These are phyloP conservation scores for Pseudococcus longispinus DNA, from an alignment of 2,888 invertebrate genomes.

Conservation along the genomic window DNA sequence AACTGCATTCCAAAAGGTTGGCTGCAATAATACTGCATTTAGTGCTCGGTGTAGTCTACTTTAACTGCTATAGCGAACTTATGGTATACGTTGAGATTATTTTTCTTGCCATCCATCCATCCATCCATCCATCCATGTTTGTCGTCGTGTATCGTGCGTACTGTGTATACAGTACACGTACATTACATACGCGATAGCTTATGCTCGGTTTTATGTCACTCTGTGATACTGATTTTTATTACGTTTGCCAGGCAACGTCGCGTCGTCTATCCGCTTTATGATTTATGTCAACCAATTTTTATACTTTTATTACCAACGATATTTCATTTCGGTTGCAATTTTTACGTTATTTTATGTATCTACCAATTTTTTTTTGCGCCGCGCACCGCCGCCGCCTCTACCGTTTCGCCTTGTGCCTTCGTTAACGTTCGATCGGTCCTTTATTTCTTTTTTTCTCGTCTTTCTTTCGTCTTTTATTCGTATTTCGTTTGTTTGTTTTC, in stretches of 20 bases:
- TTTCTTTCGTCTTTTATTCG: neutral
- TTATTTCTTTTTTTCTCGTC: neutral
- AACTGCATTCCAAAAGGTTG: constrained; percentile 52
- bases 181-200: neutral
- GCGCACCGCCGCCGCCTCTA: neutral
- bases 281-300: constrained; percentile 38
- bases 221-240: constrained; percentile 55
- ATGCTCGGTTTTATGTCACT: constrained; percentile 42
- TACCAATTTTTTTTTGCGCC: neutral
- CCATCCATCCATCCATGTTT: neutral
- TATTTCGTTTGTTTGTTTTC: neutral
- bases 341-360: constrained; percentile 33
- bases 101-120: constrained; percentile 5
- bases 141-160: neutral
- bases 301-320: constrained; percentile 31
- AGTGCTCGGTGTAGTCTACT: constrained; percentile 46
- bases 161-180: neutral
- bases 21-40: constrained; percentile 55
- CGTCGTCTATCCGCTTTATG: constrained; percentile 51
- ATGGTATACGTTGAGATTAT: constrained; percentile 48
- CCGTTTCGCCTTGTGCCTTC: neutral
- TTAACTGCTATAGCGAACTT: constrained; percentile 34
- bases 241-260: constrained; percentile 47
- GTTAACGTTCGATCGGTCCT: neutral
- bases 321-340: constrained; percentile 37